These are phyloP conservation scores for Megatriorchis doriae DNA, from an alignment of 2,113 vertebrate species.

Conservation along the genomic window DNA sequence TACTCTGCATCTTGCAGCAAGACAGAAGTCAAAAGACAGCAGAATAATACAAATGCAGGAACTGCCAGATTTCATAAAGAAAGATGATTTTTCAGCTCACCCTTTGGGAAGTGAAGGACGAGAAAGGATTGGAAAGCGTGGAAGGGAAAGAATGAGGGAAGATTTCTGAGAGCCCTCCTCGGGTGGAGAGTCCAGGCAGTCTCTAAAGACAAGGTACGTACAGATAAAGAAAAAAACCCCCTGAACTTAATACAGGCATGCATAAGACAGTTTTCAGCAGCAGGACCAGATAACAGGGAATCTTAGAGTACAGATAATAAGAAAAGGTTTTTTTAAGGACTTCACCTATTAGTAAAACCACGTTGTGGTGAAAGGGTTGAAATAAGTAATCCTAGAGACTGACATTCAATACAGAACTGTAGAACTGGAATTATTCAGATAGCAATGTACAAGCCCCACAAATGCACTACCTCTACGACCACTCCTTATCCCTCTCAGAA, in stretches of 20 bases:
- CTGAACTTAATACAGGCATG: background rate
- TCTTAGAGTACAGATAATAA: background rate
- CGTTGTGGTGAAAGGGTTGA: background rate
- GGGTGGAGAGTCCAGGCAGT: conserved; percentile 80
- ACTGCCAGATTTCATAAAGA: background rate
- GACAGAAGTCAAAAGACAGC: background rate
- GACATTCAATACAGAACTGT: background rate
- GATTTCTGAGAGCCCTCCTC: conserved; percentile 87
- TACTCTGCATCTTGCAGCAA: background rate
- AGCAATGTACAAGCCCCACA: background rate
- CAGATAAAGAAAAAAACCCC: background rate
- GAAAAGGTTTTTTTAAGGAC: background rate
- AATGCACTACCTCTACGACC: background rate
- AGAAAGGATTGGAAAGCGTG: conserved; percentile 90
- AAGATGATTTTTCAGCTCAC: conserved; percentile 77
- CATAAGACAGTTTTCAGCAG: background rate
- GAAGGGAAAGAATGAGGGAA: conserved; percentile 88
- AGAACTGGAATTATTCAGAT: background rate
- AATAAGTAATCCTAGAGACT: background rate
- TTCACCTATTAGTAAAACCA: background rate
- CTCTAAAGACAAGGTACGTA: conserved; percentile 76
- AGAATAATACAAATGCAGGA: background rate
- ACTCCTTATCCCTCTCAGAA: background rate
- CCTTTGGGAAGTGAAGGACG: conserved; percentile 87
- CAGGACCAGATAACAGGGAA: background rate